Conservation (phyloP, 2,888 invertebrate genomes). For the Eueremaeus valkanovi region DNA sequence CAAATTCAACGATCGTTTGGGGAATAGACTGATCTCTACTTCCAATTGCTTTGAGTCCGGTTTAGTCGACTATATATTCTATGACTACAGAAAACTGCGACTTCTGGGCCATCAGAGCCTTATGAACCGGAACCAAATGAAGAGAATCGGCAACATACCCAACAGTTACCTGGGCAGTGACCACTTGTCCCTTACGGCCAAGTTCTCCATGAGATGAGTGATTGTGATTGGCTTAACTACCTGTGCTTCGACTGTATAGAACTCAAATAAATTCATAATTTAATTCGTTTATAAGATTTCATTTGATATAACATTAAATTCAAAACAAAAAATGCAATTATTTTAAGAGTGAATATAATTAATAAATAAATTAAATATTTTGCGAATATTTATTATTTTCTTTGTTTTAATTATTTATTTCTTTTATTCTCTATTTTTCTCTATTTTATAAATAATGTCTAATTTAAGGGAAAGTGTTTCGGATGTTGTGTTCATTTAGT, state of each 20-base stretch:
- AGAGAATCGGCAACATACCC: slow-evolving; percentile 62
- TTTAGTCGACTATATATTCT: slow-evolving; percentile 84
- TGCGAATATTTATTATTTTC: too few species aligned
- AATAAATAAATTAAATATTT: too few species aligned
- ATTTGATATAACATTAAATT: neutral
- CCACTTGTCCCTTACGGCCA: slow-evolving; percentile 73
- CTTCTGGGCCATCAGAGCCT: slow-evolving; percentile 64
- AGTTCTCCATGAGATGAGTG: slow-evolving; percentile 59
- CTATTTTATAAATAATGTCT: too few species aligned
- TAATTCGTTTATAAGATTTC: neutral
- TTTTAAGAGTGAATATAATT: too few species aligned
- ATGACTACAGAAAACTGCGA: slow-evolving; percentile 56
- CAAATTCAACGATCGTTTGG: neutral
- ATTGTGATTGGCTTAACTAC: neutral
- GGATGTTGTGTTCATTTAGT: too few species aligned
- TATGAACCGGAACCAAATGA: slow-evolving; percentile 63
- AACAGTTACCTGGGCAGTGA: slow-evolving; percentile 72
- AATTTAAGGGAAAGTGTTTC: too few species aligned
- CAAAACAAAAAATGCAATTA: too few species aligned
- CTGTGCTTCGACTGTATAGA: too few species aligned
- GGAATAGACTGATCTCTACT: slow-evolving; percentile 38
- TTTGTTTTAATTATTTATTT: too few species aligned
- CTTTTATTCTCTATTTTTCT: too few species aligned
- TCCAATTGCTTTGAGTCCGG: slow-evolving; percentile 38
- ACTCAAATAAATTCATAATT: neutral